These are phyloP conservation scores for Falcaria lacertinaria DNA, from an alignment of 2,888 invertebrate species.

Conservation along the genomic window DNA sequence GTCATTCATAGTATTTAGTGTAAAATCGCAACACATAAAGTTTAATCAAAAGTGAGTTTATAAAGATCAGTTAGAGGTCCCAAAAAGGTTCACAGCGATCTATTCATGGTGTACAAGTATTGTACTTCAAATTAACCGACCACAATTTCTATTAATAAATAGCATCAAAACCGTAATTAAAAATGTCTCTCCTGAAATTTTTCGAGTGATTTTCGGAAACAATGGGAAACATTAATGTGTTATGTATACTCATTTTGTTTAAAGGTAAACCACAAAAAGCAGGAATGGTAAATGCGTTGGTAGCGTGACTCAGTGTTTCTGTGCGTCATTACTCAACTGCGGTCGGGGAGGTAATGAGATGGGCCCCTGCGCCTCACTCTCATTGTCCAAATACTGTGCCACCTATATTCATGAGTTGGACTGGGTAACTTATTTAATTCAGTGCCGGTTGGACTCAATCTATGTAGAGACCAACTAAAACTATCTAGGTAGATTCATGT, in stretches of 20 bases:
- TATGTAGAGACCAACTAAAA: no score
- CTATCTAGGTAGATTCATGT: neutral
- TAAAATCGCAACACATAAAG: no score
- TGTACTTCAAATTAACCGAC: neutral
- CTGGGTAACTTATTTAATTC: neutral
- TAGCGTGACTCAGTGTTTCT: constrained; percentile 44
- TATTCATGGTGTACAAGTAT: no score
- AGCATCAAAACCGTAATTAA: constrained; percentile 1
- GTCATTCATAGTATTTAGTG: no score
- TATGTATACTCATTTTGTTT: constrained; percentile 36
- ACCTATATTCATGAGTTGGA: neutral
- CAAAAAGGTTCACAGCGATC: neutral
- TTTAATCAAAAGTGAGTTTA: no score
- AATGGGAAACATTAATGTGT: constrained; percentile 1
- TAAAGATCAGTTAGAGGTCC: no score
- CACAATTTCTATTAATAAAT: neutral
- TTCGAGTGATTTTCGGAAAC: constrained; percentile 2
- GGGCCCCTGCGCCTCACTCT: constrained; percentile 38
- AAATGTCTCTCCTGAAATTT: neutral
- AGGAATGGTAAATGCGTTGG: constrained; percentile 24
- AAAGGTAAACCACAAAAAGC: constrained; percentile 41
- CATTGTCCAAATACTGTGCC: constrained; percentile 6
- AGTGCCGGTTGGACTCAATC: neutral
- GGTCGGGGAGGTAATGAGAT: constrained; percentile 65
- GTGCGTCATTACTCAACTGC: constrained; percentile 57